phyloP scores from a whole-genome alignment of 2,888 invertebrate genomes.

The Smittia sp. region DNA sequence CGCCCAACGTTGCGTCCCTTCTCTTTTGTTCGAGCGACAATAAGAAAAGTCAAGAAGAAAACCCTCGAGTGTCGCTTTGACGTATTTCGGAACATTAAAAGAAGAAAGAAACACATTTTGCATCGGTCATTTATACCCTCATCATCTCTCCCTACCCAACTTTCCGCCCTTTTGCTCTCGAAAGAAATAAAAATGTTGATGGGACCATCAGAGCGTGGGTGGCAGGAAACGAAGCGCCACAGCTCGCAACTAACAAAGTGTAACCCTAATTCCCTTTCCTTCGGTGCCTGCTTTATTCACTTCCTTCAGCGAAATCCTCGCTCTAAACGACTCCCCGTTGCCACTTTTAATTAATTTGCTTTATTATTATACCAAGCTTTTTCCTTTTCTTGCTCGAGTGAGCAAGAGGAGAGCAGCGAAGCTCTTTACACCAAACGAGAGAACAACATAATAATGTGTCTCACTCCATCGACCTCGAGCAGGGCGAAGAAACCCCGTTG shows the following conservation, averaged over 20 bases:
- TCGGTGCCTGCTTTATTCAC: not conserved
- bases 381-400: not conserved
- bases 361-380: slow-evolving; percentile 13
- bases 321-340: slow-evolving; percentile 22
- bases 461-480: not conserved
- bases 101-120: slow-evolving; percentile 8
- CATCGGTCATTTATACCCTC: slow-evolving; percentile 30
- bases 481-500: slow-evolving; percentile 2
- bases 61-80: not conserved
- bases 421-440: not conserved
- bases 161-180: not conserved
- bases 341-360: slow-evolving; percentile 41
- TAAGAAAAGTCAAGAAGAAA: not conserved
- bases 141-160: not conserved
- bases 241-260: not conserved
- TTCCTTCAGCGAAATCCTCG: not conserved
- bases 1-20: not conserved
- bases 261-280: slow-evolving; percentile 13
- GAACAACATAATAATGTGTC: slow-evolving; percentile 35
- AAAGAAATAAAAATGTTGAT: not conserved
- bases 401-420: not conserved
- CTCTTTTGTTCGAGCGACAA: not conserved
- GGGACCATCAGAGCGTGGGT: not conserved
- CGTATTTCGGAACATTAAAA: slow-evolving; percentile 11
- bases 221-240: not conserved